Evolutionary conservation across 2,797 vertebrate species (phyloP).

Genomic region (Xiphorhynchus erythropygius): DNA sequence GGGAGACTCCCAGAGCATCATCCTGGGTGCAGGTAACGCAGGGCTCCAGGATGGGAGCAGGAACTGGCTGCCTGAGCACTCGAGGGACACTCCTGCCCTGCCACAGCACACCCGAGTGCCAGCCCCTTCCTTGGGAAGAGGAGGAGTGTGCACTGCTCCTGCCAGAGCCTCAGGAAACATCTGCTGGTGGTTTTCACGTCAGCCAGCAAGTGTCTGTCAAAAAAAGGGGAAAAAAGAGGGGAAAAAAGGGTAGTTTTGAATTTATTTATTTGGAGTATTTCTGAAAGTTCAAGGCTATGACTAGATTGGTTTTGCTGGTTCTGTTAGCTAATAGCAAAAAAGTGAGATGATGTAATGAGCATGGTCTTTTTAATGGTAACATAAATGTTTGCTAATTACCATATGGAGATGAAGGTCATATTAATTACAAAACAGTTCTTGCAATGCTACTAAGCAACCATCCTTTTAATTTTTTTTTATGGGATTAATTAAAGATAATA

Average conservation of each 20-base stretch:
- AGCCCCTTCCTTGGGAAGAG: background rate
- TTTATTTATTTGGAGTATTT: background rate
- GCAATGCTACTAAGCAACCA: conserved; percentile 29
- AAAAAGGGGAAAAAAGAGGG: background rate
- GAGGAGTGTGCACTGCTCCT: rapidly evolving
- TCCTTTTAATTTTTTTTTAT: conserved; percentile 44
- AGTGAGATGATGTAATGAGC: background rate
- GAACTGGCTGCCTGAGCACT: background rate
- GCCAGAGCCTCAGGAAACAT: background rate
- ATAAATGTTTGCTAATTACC: conserved; percentile 70
- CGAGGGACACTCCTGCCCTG: rapidly evolving
- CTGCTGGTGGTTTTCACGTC: background rate
- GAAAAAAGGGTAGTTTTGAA: background rate
- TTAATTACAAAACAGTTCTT: conserved; percentile 55
- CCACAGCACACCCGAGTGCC: rapidly evolving
- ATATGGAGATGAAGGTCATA: conserved; percentile 60
- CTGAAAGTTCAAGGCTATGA: background rate
- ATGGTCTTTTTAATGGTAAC: conserved; percentile 33
- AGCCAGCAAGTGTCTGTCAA: background rate
- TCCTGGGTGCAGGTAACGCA: rapidly evolving
- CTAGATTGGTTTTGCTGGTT: conserved; percentile 8
- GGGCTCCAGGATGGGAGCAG: rapidly evolving
- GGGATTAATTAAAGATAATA: conserved; percentile 62
- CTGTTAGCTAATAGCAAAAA: background rate
- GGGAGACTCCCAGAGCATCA: rapidly evolving